phyloP scores from a whole-genome alignment of 2,113 vertebrate genomes.

The Peromyscus polionotus region DNA sequence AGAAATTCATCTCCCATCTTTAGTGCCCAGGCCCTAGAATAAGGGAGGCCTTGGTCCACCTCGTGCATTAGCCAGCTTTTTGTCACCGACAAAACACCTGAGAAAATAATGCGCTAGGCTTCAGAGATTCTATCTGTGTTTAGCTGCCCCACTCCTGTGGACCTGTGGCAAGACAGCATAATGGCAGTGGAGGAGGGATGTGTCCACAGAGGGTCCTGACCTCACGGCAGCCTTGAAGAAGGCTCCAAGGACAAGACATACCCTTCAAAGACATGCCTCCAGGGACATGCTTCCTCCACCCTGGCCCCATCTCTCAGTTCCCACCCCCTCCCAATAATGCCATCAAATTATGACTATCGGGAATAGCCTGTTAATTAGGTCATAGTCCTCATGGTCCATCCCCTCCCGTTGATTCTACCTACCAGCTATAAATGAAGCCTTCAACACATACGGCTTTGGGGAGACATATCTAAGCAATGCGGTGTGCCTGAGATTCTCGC shows the following conservation, averaged over 20 bases:
- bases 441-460: no score
- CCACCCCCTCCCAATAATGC: neutral
- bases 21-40: neutral
- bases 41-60: neutral
- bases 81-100: neutral
- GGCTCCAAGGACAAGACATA: neutral
- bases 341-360: neutral
- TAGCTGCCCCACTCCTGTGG: neutral
- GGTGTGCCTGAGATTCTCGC: no score
- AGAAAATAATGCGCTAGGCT: neutral
- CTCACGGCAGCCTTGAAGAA: neutral
- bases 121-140: neutral
- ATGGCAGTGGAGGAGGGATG: neutral
- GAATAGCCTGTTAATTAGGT: neutral
- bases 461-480: neutral
- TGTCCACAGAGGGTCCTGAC: neutral
- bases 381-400: neutral
- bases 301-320: neutral
- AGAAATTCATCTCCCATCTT: neutral
- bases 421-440: neutral
- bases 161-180: neutral
- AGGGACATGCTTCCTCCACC: neutral
- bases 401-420: no score
- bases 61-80: neutral
- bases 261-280: neutral